Conservation (phyloP, 2,888 invertebrate genomes). For the Trissolcus japonicus region DNA sequence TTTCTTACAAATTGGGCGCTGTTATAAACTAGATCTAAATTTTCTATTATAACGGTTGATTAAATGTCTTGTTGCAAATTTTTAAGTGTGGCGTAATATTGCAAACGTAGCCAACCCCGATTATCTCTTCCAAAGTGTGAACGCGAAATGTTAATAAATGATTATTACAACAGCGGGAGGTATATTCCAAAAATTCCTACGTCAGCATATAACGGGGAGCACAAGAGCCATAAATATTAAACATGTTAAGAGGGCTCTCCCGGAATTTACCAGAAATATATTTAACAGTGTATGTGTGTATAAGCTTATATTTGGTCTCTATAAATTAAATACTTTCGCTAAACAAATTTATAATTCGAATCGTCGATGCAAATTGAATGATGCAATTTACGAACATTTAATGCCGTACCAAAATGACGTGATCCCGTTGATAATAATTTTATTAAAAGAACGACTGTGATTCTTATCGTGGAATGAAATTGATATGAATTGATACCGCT, state of each 20-base stretch:
- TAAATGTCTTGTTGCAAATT: neutral
- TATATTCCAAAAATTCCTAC: constrained; percentile 18
- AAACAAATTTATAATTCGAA: too few relatives aligned
- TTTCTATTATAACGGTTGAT: neutral
- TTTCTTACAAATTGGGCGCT: neutral
- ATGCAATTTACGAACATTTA: too few relatives aligned
- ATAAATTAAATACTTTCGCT: too few relatives aligned
- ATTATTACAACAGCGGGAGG: constrained; percentile 20
- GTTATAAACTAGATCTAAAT: too few relatives aligned
- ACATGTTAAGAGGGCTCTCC: constrained; percentile 11
- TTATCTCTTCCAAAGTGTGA: constrained; percentile 31
- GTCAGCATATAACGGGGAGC: constrained; percentile 18
- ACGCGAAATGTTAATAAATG: constrained; percentile 28
- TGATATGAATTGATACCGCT: constrained; percentile 49
- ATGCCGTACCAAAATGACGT: too few relatives aligned
- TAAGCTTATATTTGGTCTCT: too few relatives aligned
- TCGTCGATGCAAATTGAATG: too few relatives aligned
- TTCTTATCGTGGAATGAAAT: constrained; percentile 5
- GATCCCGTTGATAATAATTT: too few relatives aligned
- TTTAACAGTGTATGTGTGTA: neutral
- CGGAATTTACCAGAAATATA: constrained; percentile 17
- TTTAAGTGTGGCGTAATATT: constrained; percentile 5
- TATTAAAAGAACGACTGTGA: too few relatives aligned
- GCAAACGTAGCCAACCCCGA: constrained; percentile 3
- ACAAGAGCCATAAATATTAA: constrained; percentile 28